A percentile compares a stretch with the other conserved stretches of the same genome.
Evolutionary conservation across 2,888 invertebrate genomes (phyloP).

Genomic region (Platycnemis pennipes): DNA sequence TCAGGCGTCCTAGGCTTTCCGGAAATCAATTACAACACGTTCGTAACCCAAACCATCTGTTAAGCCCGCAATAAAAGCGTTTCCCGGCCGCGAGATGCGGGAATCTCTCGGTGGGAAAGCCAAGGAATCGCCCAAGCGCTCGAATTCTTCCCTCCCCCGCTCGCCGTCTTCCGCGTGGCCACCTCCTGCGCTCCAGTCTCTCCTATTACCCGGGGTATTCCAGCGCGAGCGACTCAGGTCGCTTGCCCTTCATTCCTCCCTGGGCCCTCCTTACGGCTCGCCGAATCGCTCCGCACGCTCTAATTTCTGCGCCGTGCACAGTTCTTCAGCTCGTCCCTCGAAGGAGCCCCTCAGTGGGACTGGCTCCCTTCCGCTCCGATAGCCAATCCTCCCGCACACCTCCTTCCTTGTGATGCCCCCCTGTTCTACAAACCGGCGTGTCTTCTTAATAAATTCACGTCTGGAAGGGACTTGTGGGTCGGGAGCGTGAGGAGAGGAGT

Average conservation of each 20-base stretch:
- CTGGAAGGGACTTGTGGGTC: not conserved
- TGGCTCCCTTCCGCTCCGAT: not conserved
- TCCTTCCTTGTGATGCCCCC: conserved; percentile 4
- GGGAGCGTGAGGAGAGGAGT: not conserved
- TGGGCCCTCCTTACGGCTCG: not conserved
- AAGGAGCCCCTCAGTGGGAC: not conserved
- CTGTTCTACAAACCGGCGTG: conserved; percentile 45
- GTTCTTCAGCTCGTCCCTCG: not conserved
- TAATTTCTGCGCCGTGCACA: not conserved
- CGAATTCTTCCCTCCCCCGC: not conserved
- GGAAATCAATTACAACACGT: not conserved
- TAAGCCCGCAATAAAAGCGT: not conserved
- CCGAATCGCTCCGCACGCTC: not conserved
- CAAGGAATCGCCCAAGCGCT: not conserved
- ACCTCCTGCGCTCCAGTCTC: conserved; percentile 47
- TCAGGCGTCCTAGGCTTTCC: too few relatives aligned
- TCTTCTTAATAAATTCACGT: conserved; percentile 59
- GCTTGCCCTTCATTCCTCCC: conserved; percentile 15
- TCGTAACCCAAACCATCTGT: not conserved
- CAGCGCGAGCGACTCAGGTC: conserved; percentile 12
- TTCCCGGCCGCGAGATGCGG: not conserved
- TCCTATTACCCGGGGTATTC: conserved; percentile 40
- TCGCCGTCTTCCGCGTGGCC: not conserved
- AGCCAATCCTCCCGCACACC: not conserved
- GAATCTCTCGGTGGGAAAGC: not conserved